Evolutionary conservation across 2,888 invertebrate species (phyloP).

Genomic region (Drosophila sordidula): DNA sequence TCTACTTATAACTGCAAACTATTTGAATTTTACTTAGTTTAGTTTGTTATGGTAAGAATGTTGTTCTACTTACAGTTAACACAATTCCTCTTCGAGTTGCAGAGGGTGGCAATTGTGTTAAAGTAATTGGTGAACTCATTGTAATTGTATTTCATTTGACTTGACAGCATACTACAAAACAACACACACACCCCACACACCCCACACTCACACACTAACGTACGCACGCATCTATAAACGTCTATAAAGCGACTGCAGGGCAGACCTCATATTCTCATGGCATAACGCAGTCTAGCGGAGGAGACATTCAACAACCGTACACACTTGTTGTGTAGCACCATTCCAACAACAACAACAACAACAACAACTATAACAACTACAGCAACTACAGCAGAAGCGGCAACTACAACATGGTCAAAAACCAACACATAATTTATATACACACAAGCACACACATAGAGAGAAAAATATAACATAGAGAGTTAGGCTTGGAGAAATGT

Average conservation of each 20-base stretch:
- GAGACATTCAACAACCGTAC: constrained; percentile 38
- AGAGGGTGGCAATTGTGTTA: constrained; percentile 10
- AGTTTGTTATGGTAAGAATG: constrained; percentile 74
- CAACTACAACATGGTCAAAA: constrained; percentile 24
- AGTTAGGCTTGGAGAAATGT: constrained; percentile 61
- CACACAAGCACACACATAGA: constrained; percentile 11
- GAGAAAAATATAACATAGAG: constrained; percentile 22
- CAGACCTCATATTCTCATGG: constrained; percentile 50
- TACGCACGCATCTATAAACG: constrained; percentile 34
- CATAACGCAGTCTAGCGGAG: constrained; percentile 44
- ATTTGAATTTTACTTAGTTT: constrained; percentile 78
- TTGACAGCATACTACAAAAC: constrained; percentile 45
- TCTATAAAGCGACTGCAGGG: constrained; percentile 46
- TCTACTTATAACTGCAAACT: constrained; percentile 74
- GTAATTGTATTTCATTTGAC: constrained; percentile 16
- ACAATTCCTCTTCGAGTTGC: constrained; percentile 1
- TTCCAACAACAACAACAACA: constrained; percentile 54
- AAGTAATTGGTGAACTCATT: constrained; percentile 8
- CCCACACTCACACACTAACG: constrained; percentile 30
- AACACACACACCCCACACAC: constrained; percentile 17
- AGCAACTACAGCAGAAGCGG: constrained; percentile 19
- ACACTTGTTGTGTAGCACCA: constrained; percentile 72
- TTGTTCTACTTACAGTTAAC: not conserved
- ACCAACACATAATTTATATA: constrained; percentile 49
- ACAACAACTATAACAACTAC: constrained; percentile 13